Conservation (phyloP, 2,113 vertebrate species). For the Erpornis zantholeuca region DNA sequence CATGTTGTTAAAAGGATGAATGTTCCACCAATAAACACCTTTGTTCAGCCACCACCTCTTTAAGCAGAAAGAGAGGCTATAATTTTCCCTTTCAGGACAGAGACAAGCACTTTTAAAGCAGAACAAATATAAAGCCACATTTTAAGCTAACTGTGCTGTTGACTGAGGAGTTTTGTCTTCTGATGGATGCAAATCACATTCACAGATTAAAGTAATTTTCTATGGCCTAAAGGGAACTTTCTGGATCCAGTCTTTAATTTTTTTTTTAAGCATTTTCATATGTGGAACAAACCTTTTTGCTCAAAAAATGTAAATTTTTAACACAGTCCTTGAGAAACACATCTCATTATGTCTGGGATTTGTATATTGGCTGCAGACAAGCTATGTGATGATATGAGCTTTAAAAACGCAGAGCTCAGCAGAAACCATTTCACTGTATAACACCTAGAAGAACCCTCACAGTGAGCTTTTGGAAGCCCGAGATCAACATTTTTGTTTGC, state of each 20-base stretch:
- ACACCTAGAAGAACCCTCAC: neutral
- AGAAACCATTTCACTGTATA: conserved; percentile 36
- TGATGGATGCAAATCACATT: conserved; percentile 53
- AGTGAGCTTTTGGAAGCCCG: neutral
- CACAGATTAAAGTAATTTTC: conserved; percentile 74
- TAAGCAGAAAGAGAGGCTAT: neutral
- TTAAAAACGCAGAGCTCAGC: conserved; percentile 48
- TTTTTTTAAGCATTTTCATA: conserved; percentile 72
- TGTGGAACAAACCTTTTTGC: conserved; percentile 58
- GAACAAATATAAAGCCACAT: neutral
- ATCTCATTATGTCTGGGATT: conserved; percentile 26
- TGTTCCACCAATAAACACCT: neutral
- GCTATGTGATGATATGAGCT: conserved; percentile 1
- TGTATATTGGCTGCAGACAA: conserved; percentile 43
- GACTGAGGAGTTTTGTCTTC: conserved; percentile 9
- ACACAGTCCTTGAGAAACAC: conserved; percentile 43
- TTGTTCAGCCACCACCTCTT: neutral
- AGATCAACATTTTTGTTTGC: neutral
- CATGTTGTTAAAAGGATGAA: neutral
- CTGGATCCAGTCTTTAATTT: conserved; percentile 61
- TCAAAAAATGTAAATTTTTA: conserved; percentile 53
- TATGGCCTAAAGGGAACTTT: conserved; percentile 66
- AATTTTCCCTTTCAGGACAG: neutral
- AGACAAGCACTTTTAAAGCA: conserved; percentile 4
- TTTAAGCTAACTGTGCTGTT: neutral